Conservation (phyloP, 2,797 vertebrate species). For the Petrocephalus sullivani region DNA sequence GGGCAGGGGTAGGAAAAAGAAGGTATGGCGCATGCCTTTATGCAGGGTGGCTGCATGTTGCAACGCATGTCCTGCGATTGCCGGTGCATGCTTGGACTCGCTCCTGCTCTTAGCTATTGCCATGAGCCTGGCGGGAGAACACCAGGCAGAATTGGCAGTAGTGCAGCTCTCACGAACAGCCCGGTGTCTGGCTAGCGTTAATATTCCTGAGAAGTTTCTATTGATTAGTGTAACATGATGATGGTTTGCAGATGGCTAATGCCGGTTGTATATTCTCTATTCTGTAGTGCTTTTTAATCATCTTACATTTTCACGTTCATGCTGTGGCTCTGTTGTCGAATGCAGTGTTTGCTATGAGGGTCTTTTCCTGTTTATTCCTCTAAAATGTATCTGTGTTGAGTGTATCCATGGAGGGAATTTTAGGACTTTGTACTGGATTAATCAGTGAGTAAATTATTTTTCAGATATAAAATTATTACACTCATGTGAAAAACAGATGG, state of each 20-base stretch:
- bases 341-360: background rate
- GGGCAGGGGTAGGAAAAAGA: slow-evolving; percentile 72
- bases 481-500: background rate
- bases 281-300: background rate
- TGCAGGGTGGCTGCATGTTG: slow-evolving; percentile 21
- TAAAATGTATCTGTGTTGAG: background rate
- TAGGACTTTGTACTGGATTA: background rate
- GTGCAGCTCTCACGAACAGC: too few relatives aligned
- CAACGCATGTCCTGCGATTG: slow-evolving; percentile 40
- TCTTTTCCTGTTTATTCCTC: background rate
- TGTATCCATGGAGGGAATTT: background rate
- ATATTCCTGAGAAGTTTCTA: background rate
- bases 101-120: background rate
- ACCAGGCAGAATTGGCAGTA: background rate
- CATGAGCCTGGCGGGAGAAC: background rate
- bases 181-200: background rate
- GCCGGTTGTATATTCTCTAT: background rate
- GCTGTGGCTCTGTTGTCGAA: background rate
- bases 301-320: background rate
- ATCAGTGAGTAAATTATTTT: background rate
- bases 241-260: background rate
- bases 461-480: background rate
- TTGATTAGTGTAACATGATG: background rate
- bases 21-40: slow-evolving; percentile 61
- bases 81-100: slow-evolving; percentile 14